Conservation (phyloP, 2,888 invertebrate species). For the Macroteleia sp. region DNA sequence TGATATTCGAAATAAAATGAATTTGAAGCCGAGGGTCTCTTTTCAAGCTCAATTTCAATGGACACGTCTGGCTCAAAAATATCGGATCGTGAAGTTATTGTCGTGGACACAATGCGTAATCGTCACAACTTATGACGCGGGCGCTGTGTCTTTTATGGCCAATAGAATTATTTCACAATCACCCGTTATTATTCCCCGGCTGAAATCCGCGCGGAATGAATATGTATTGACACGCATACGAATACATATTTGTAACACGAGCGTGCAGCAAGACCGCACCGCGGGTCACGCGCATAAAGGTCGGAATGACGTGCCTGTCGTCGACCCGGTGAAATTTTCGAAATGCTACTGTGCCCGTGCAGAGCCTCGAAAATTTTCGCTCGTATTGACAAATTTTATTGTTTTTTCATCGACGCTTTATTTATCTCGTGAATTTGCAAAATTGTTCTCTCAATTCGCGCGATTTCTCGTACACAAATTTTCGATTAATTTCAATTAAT, state of each 20-base stretch:
- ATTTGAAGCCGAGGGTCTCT: not conserved
- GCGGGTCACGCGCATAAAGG: constrained; percentile 51
- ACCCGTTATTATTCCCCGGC: constrained; percentile 47
- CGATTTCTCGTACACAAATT: too few species aligned
- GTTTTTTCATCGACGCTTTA: constrained; percentile 36
- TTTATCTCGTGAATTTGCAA: not conserved
- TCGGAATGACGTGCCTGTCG: constrained; percentile 53
- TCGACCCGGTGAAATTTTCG: constrained; percentile 38
- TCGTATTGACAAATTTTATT: constrained; percentile 19
- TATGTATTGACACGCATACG: constrained; percentile 48
- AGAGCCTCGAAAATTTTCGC: constrained; percentile 21
- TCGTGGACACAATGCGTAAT: constrained; percentile 37
- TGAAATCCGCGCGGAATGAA: constrained; percentile 42
- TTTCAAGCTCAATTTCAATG: constrained; percentile 22
- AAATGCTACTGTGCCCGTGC: constrained; percentile 31
- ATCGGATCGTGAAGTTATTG: constrained; percentile 22
- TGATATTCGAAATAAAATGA: not conserved
- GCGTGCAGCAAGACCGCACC: constrained; percentile 40
- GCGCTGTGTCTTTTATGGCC: constrained; percentile 28
- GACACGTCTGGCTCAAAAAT: constrained; percentile 25
- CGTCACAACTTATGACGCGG: constrained; percentile 41
- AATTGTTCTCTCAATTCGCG: too few species aligned
- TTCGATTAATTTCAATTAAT: too few species aligned
- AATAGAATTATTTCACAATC: constrained; percentile 48
- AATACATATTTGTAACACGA: constrained; percentile 36